Base-by-base conservation (phyloP, 2,888 invertebrate genomes). In the Corythucha ciliata region DNA sequence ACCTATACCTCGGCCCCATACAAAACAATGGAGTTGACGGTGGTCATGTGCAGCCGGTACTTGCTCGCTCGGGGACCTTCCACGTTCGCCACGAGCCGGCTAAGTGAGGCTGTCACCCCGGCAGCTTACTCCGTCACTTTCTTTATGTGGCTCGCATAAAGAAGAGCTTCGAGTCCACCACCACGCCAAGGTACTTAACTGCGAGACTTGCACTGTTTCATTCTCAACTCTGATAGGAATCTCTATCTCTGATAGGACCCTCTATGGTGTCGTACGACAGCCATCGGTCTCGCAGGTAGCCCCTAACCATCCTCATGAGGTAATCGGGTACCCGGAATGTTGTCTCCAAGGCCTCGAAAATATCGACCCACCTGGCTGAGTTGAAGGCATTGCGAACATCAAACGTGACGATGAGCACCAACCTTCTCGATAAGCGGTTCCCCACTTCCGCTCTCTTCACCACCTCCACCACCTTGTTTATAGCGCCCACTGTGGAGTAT, bases 51-150 rank as follows among this genome's bases (percentile, higher is more conserved):
- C 29, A 45, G n/a, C 4, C 29, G 27, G 10, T 33, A 32, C 21
- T 20, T 29, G 4, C 5, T 10, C 8, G 20, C n/a, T 24, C 45
- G 20, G 4, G 45, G 45, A 34, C 60, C 59, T 4, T 50, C 50
- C 20, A 53, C 48, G 55, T 62, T 62, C 25, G 60, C 55, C 57
- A 63, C 60, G n/a, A 61, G 40, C 32, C 57, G 53, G 18, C 41
- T 39, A 6, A 63, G 36, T n/a, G 50, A 40, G 4, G 46, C 22
- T 10, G 54, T 50, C 29, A 36, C 51, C 20, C 20, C 45, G 1
- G 57, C 56, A 1, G 60, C 60, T 44, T 50, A 60, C 6, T 22
- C 48, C 5, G 41, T 37, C 16, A 54, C 48, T 10, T 22, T 45
- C 20, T 34, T 44, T 16, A 60, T 41, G 34, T 63, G 60, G 2